A percentile compares a stretch with the other conserved stretches of the same genome.
Conservation (phyloP, 2,113 vertebrate species). For the Pelmatolapia mariae region DNA sequence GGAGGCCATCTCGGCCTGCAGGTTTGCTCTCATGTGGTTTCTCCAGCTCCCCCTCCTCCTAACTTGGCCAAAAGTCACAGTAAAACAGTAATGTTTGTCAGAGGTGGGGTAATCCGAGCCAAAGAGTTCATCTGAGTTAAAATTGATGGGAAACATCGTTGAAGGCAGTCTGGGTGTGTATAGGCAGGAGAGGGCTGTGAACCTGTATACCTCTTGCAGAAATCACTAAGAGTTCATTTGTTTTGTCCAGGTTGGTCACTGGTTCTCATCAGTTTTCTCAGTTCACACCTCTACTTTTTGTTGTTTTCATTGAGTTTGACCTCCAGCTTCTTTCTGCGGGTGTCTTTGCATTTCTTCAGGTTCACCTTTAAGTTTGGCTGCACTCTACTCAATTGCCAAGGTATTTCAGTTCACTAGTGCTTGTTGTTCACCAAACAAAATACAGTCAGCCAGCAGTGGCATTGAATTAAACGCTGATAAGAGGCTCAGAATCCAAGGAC, state of each 20-base stretch:
- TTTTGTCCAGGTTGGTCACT: background rate
- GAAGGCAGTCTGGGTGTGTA: background rate
- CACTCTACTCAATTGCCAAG: background rate
- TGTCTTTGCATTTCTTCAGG: background rate
- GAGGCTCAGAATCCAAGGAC: background rate
- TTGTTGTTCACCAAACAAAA: background rate
- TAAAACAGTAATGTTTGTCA: background rate
- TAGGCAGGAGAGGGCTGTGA: background rate
- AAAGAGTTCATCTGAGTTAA: fast-evolving
- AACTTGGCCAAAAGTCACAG: background rate
- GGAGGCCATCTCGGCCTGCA: background rate
- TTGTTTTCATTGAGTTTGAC: background rate
- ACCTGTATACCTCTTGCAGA: background rate
- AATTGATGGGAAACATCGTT: background rate
- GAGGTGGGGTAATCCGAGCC: background rate
- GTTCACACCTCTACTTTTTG: fast-evolving
- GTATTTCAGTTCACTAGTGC: background rate
- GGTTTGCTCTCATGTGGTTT: background rate
- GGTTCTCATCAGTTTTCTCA: fast-evolving
- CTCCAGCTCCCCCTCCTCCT: background rate
- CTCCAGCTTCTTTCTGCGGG: background rate
- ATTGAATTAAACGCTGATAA: background rate
- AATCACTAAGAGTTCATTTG: background rate
- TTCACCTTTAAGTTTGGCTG: background rate
- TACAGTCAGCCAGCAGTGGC: background rate